Conservation (phyloP, 37 sponge, comb jelly and placozoan genomes). For the Mnemiopsis leidyi region DNA sequence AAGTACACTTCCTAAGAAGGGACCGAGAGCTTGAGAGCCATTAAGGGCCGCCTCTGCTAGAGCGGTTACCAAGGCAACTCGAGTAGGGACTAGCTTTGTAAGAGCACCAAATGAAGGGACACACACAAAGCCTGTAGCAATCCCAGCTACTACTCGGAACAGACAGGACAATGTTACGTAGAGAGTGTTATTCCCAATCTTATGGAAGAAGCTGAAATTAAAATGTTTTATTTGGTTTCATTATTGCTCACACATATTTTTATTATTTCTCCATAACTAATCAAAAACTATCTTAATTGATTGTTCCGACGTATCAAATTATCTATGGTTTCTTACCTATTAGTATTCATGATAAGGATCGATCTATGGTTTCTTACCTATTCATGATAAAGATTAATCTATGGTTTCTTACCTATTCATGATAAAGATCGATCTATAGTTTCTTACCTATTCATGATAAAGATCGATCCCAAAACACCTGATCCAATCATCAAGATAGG, state of each 20-base stretch:
- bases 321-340: no score
- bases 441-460: not conserved
- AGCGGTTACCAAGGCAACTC: not conserved
- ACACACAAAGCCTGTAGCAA: not conserved
- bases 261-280: no score
- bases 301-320: no score
- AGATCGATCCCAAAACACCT: not conserved
- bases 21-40: not conserved
- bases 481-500: not conserved
- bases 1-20: not conserved
- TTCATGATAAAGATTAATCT: no score
- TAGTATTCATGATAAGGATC: no score
- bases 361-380: no score
- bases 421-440: constrained; percentile 5
- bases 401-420: constrained; percentile 15
- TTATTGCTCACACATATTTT: no score
- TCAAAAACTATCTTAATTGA: no score
- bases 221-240: no score
- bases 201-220: constrained; percentile 38
- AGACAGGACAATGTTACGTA: not conserved
- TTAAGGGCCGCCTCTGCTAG: constrained; percentile 8
- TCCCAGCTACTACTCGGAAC: not conserved
- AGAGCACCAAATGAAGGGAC: not conserved
- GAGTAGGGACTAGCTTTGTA: not conserved
- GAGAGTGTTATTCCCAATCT: not conserved